These are phyloP conservation scores for Heliornis fulica DNA, from an alignment of 2,113 vertebrate genomes.

Conservation along the genomic window DNA sequence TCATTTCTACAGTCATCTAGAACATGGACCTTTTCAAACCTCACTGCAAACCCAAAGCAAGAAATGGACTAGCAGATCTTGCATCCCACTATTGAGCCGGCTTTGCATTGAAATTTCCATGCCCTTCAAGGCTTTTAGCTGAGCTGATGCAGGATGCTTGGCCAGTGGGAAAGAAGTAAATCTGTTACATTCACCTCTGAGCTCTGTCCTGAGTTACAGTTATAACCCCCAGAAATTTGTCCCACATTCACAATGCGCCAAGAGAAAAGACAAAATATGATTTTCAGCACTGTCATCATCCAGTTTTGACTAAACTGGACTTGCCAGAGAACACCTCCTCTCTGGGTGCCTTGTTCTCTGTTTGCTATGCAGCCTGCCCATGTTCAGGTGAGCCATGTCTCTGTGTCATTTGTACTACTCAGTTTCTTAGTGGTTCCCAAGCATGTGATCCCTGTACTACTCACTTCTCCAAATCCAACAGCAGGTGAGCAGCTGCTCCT, in stretches of 20 bases:
- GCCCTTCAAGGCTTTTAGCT: constrained; percentile 82
- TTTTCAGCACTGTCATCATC: not conserved
- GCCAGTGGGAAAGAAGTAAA: not conserved
- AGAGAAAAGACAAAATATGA: constrained; percentile 8
- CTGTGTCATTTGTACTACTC: not conserved
- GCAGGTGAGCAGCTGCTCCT: not conserved
- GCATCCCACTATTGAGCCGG: not conserved
- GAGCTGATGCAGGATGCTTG: constrained; percentile 61
- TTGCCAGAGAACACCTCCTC: not conserved
- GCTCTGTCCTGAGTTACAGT: constrained; percentile 29
- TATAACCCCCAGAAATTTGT: constrained; percentile 20
- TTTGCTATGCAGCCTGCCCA: not conserved
- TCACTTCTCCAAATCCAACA: not conserved
- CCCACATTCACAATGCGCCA: not conserved
- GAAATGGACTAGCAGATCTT: not conserved
- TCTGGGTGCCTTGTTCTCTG: not conserved
- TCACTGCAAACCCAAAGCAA: not conserved
- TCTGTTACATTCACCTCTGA: constrained; percentile 11
- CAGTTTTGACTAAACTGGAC: not conserved
- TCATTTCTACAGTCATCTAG: not conserved
- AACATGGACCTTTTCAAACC: not conserved
- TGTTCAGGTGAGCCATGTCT: fast-evolving
- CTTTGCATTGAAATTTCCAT: constrained; percentile 70
- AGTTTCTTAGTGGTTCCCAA: not conserved
- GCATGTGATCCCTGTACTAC: fast-evolving